Percentiles rank a stretch among this genome's conserved stretches.
Conservation (phyloP, 2,113 vertebrate species). For the Henicopernis longicauda region DNA sequence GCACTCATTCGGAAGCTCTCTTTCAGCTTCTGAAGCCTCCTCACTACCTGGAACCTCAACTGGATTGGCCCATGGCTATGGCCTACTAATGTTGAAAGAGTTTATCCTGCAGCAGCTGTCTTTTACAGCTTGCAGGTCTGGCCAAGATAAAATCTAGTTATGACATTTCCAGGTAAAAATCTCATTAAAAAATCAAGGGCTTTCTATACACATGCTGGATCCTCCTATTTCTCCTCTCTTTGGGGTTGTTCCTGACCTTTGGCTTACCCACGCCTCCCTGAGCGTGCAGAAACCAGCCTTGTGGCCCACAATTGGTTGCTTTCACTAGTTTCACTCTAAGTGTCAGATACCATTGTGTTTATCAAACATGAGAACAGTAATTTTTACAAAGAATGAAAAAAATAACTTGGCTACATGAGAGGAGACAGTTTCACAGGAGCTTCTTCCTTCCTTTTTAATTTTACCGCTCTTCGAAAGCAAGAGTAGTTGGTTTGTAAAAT, state of each 20-base stretch:
- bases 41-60: not conserved
- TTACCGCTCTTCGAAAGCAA: not conserved
- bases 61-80: not conserved
- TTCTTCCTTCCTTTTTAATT: not conserved
- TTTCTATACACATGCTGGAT: not conserved
- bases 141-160: not conserved
- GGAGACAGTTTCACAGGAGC: not conserved
- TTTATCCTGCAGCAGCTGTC: not conserved
- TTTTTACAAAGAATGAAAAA: not conserved
- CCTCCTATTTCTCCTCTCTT: not conserved
- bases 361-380: not conserved
- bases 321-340: not conserved
- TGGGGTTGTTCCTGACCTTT: not conserved
- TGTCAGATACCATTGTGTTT: not conserved
- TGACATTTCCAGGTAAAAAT: not conserved
- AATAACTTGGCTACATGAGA: not conserved
- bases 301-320: not conserved
- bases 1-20: not conserved
- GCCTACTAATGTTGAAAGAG: not conserved
- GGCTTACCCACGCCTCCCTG: not conserved
- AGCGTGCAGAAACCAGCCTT: not conserved
- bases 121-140: not conserved
- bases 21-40: not conserved
- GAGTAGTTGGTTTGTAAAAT: not conserved
- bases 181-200: not conserved